phyloP scores from a whole-genome alignment of 2,888 invertebrate genomes.

The Eupsilia transversa region DNA sequence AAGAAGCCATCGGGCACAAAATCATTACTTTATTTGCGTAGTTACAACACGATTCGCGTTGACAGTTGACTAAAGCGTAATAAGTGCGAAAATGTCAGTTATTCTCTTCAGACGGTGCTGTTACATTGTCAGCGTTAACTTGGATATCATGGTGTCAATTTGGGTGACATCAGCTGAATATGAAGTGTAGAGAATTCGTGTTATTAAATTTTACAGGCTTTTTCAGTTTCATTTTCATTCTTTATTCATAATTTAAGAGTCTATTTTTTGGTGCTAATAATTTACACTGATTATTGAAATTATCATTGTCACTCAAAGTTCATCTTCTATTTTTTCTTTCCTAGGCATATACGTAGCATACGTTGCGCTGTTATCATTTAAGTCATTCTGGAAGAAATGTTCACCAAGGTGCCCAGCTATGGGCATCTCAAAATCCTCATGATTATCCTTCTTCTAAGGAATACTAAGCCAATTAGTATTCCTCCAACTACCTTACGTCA shows the following conservation, averaged over 20 bases:
- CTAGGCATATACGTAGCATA: not conserved
- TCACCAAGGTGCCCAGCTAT: not conserved
- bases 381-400: not conserved
- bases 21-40: conserved; percentile 54
- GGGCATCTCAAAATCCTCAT: not conserved
- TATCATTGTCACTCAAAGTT: not conserved
- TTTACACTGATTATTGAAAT: not conserved
- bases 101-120: conserved; percentile 60
- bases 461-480: not conserved
- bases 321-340: not conserved
- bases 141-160: conserved; percentile 61
- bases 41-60: conserved; percentile 40
- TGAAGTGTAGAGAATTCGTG: conserved; percentile 44
- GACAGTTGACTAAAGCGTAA: conserved; percentile 51
- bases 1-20: conserved; percentile 49
- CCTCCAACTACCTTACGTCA: not conserved
- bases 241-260: not conserved
- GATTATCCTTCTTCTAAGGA: not conserved
- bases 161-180: conserved; percentile 44
- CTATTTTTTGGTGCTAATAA: too few relatives aligned
- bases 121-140: conserved; percentile 59
- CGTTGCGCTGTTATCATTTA: not conserved
- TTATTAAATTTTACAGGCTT: conserved; percentile 20
- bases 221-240: not conserved
- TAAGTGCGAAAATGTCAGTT: conserved; percentile 63